phyloP scores from a whole-genome alignment of 37 sponge, comb jelly and placozoan species.

The Aplysina aerophoba region DNA sequence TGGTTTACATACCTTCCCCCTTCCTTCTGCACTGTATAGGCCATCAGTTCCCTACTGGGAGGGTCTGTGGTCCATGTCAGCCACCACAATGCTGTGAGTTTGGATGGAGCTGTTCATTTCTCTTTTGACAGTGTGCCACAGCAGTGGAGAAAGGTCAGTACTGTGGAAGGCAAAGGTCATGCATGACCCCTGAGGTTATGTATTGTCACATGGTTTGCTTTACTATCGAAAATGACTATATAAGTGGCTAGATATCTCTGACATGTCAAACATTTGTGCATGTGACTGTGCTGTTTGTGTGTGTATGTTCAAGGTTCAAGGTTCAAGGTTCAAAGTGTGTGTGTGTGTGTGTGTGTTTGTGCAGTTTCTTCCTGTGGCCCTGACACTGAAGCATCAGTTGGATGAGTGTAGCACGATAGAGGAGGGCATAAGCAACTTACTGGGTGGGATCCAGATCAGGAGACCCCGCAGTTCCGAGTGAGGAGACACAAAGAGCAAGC shows the following conservation, averaged over 20 bases:
- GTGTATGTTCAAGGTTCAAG: no score
- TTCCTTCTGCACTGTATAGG: neutral
- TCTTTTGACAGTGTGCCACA: neutral
- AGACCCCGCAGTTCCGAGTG: neutral
- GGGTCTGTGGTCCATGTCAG: conserved; percentile 4
- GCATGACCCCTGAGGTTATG: no score
- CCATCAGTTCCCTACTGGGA: neutral
- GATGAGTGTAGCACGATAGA: neutral
- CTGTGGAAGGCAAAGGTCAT: no score
- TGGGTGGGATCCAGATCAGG: conserved; percentile 14
- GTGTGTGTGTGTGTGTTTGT: no score
- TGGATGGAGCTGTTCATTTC: conserved; percentile 6
- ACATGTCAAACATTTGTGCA: no score
- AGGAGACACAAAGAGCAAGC: no score
- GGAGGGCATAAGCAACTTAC: neutral
- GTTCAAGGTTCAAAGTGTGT: no score
- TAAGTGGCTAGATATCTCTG: no score
- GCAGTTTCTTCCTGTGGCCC: neutral
- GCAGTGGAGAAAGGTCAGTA: conserved; percentile 10
- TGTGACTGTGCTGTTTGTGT: no score
- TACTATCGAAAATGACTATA: no score
- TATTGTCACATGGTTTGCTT: no score
- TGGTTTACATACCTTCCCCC: neutral
- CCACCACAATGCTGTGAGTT: conserved; percentile 5
- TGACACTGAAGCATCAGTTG: neutral